A percentile compares a stretch with the other conserved stretches of the same genome.
Conservation (phyloP, 1,140 invertebrate species). For the Ylistrum balloti region DNA sequence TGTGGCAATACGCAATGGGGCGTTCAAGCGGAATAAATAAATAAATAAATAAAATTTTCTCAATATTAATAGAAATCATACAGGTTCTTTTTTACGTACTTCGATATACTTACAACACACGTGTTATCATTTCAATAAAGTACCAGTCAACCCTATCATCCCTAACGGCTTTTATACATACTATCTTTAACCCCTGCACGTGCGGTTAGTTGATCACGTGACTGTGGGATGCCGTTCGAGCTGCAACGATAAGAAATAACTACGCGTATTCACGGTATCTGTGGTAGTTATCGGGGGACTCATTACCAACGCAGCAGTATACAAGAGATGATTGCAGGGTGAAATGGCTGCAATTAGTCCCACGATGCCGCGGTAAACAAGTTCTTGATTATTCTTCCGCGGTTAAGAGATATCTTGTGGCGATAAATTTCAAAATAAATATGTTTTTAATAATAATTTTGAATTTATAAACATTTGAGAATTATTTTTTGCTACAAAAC, state of each 20-base stretch:
- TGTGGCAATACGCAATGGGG: too few species aligned
- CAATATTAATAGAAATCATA: too few species aligned
- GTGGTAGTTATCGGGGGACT: not conserved
- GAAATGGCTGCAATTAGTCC: conserved; percentile 38
- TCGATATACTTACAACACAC: too few species aligned
- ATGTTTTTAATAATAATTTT: conserved; percentile 24
- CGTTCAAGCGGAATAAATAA: too few species aligned
- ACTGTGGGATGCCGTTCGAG: not conserved
- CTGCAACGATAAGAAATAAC: not conserved
- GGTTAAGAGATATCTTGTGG: not conserved
- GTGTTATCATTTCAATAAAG: not conserved
- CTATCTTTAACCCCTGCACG: conserved; percentile 22
- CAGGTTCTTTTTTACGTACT: too few species aligned
- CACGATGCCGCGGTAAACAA: conserved; percentile 23
- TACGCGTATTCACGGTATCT: not conserved
- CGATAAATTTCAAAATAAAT: conserved; percentile 35
- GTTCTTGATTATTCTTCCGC: conserved; percentile 23
- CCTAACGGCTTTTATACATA: not conserved
- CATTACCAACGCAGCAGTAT: conserved; percentile 1
- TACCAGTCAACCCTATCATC: not conserved
- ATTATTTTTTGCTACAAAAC: not conserved
- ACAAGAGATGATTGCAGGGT: not conserved
- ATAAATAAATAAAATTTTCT: too few species aligned
- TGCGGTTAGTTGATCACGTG: conserved; percentile 26
- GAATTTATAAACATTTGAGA: not conserved